These are phyloP conservation scores for Nyctibius grandis DNA, from an alignment of 2,797 vertebrate genomes.

Conservation along the genomic window DNA sequence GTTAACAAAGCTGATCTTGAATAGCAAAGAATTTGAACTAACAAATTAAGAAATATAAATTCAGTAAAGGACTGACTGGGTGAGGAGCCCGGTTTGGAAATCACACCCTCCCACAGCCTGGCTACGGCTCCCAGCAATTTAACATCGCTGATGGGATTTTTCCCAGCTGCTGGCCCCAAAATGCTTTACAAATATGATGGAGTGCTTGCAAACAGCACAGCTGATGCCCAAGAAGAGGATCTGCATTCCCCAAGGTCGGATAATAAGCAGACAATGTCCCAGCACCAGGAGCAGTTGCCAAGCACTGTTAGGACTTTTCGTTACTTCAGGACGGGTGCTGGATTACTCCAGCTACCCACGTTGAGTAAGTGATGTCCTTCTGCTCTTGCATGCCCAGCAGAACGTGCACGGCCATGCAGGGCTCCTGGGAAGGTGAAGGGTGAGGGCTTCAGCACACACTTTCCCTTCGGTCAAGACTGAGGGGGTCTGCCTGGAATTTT, in stretches of 20 bases:
- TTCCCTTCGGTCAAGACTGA: too few relatives aligned
- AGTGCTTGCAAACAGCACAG: not conserved
- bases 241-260: not conserved
- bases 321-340: not conserved
- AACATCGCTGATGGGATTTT: accelerated
- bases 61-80: not conserved
- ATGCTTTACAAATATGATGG: not conserved
- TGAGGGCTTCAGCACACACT: not conserved
- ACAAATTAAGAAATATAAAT: not conserved
- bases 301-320: not conserved
- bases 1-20: not conserved
- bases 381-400: accelerated
- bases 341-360: not conserved
- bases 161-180: not conserved
- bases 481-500: accelerated
- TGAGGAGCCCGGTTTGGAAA: not conserved
- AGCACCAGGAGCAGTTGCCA: not conserved
- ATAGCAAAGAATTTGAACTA: not conserved
- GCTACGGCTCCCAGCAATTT: not conserved
- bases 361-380: not conserved
- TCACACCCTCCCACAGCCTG: not conserved
- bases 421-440: not conserved
- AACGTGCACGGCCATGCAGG: accelerated
- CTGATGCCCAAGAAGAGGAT: not conserved
- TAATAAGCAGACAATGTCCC: not conserved